Evolutionary conservation across 2,113 vertebrate genomes (phyloP), one percentile per base, ranked within the genome.

Genomic region (Epinephelus lanceolatus): DNA sequence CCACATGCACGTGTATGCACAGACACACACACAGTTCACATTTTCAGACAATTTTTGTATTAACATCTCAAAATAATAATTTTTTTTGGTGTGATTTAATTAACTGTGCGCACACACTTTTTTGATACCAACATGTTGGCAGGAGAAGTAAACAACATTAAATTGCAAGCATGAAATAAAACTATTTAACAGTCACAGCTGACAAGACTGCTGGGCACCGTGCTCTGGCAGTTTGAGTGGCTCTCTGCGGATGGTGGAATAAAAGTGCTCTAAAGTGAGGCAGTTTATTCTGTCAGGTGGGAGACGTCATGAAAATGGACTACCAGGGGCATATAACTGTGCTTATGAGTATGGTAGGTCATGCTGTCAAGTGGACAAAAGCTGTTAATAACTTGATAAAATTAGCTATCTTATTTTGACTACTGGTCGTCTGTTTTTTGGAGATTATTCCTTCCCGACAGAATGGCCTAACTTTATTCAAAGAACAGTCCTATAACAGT

Each of bases 251-350:
- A 67, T 25, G 4, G 47, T 37, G 8, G 15, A 74, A 79, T 45
- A 25, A 56, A 66, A 76, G 73, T 25, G 19, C 21, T 45, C 42
- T 65, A 65, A 63, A 65, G 52, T 42, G 74, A 49, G 25, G 30
- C 70, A 5, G 12, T 72, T 61, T 80, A 56, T 60, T 55, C 42
- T 73, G 61, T 70, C 81, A 63, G 55, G 75, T 72, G 33, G 23
- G 23, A 45, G 52, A 62, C 27, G 19, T 60, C 3, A 59, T 79
- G 23, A 53, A 65, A 57, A 71, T 42, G 52, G 49, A 63, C 12
- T 51, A 72, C 18, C 15, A 47, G 59, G 5, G 6, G 23, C 33
- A 37, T 23, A 6, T 68, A 37, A 82, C 55, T 60, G 17, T 59
- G 52, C 52, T 52, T 73, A 40, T 62, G 67, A 67, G 66, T 30